Evolutionary conservation across 2,797 vertebrate species (phyloP), one percentile per base, ranked within the genome.

Genomic region (Neomorphus geoffroyi): DNA sequence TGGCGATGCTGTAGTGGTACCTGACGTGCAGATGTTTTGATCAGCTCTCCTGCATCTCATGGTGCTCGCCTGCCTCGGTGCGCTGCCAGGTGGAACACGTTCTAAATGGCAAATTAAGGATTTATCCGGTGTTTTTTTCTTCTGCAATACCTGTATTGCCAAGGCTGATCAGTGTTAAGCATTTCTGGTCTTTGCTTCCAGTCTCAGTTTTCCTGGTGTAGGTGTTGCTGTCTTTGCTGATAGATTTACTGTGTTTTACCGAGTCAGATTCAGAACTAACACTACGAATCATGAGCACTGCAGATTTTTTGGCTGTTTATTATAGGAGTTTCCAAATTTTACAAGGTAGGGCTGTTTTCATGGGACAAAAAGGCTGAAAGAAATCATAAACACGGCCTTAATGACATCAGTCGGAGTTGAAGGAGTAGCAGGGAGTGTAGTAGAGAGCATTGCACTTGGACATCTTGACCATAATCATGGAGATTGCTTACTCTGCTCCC

Each of bases 381-480:
- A 43, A 53, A 28, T 26, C 2, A 11, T 45, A 33, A 26, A 46
- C 18, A 2, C 39, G 7, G 13, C 30, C 11, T 21, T 45, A 12
- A 13, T 53, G 50, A 10, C 27, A 8, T 30, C 39, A 6, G 32
- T 19, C 22, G 30, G 46, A 22, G 30, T 37, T 21, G 54, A 27
- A 9, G 45, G 57, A 53, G 23, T 10, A 18, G 10, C 46, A 46
- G 46, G 21, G 50, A 57, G 21, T 22, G 41, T 8, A 32, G 26
- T 9, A 32, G 67, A n/a, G 37, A 7, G 19, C 5, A 9, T 64
- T 19, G 1, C 8, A 3, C 48, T 32, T 17, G 0, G 9, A 3
- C 2, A 2, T 39, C 24, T 26, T 39, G n/a, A 45, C 33, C 53
- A 19, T 4, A 45, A 39, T 13, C 8, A 2, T 32, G 54, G 54